Conservation (phyloP, 2,113 vertebrate species). For the Oncorhynchus nerka region DNA sequence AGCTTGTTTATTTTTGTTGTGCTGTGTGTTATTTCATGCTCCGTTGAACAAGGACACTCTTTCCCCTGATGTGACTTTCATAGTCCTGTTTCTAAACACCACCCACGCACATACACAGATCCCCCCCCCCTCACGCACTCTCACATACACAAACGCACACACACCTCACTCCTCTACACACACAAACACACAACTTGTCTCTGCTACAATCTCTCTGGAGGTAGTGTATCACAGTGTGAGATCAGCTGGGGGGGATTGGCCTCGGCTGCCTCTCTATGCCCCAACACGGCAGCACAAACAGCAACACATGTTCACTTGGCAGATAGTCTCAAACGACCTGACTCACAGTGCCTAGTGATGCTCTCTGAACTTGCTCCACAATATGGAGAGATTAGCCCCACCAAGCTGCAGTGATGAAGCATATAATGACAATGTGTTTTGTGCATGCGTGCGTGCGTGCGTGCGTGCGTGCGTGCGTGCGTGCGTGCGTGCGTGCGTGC, state of each 20-base stretch:
- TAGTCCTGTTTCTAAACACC: neutral
- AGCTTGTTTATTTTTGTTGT: constrained; percentile 51
- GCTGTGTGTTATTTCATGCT: constrained; percentile 45
- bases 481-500: too few relatives aligned
- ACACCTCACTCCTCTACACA: too few relatives aligned
- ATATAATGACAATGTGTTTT: neutral
- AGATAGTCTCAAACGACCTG: neutral
- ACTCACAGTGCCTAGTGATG: neutral
- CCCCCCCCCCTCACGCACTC: too few relatives aligned
- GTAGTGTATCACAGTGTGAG: constrained; percentile 12
- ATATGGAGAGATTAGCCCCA: constrained; percentile 27
- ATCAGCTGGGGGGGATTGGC: constrained; percentile 23
- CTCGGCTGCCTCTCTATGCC: too few relatives aligned
- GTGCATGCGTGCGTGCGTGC: neutral
- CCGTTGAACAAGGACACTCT: constrained; percentile 40
- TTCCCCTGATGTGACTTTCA: neutral
- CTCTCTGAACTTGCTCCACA: neutral
- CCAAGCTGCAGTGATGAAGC: neutral
- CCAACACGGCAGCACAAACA: neutral
- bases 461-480: neutral
- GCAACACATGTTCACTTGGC: constrained; percentile 3
- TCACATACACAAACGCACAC: too few relatives aligned
- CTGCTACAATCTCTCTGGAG: constrained; percentile 10
- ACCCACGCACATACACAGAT: neutral
- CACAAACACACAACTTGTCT: too few relatives aligned